Base-by-base conservation (phyloP, 2,797 vertebrate genomes). In the Limnodromus scolopaceus region DNA sequence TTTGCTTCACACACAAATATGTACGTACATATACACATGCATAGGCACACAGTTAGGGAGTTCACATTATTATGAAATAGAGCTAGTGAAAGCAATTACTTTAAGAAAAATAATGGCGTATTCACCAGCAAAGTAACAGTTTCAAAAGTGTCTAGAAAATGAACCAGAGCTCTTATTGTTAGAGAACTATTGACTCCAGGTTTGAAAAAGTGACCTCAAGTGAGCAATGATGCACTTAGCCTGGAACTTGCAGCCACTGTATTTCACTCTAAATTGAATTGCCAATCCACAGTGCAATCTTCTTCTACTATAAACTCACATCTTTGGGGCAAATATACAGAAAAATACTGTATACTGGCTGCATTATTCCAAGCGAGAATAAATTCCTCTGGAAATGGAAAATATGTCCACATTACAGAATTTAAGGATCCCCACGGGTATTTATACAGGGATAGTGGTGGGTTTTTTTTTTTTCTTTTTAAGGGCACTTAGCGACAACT, bases 211-310 rank as follows among this genome's bases (percentile, higher is more conserved):
- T 75, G 88, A 96, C 94, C 91, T 96, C 90, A 93, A 96, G 90
- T 83, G 94, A 96, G 86, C 94, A 96, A 94, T 94, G 92, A 93
- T 94, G 81, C 84, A 93, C 92, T 96, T 96, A 96, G 75, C 53
- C 71, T 84, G 78, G 71, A 94, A 95, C 90, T 69, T 87, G 84
- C 53, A 96, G 86, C 30, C 10, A 6, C 71, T 85, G 78, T 95
- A 97, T 95, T 95, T 94, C 92, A 94, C 66, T 92, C 82, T 86
- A 93, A 96, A 96, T 93, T 92, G 82, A 96, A 94, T 92, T 96
- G 91, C 89, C 95, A 93, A 94, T 93, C 90, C 64, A 91, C n/a
- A 61, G 74, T 34, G 70, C 80, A 96, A 96, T 93, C 77, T 74
- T 79, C 68, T 82, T 82, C 92, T 84, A 61, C 78, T 68, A 57